Percentiles rank a stretch among this genome's conserved stretches.
These are phyloP conservation scores for Gasterosteus aculeatus DNA, from an alignment of 2,113 vertebrate species.

Conservation along the genomic window DNA sequence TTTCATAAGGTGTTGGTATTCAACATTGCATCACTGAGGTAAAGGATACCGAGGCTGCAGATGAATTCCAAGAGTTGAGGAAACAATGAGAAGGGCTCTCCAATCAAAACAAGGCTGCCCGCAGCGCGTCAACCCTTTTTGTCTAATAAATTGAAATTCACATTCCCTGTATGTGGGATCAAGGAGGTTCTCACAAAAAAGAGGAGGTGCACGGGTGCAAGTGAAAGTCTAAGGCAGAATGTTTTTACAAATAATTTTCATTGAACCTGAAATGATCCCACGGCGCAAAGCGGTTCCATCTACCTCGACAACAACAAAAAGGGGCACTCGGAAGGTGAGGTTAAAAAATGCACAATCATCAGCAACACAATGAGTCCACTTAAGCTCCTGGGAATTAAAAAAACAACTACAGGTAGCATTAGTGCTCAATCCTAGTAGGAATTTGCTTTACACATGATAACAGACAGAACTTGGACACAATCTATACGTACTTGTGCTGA, in stretches of 20 bases:
- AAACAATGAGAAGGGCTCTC: constrained; percentile 41
- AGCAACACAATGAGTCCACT: constrained; percentile 17
- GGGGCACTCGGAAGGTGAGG: not conserved
- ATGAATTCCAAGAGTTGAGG: constrained; percentile 13
- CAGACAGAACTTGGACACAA: constrained; percentile 36
- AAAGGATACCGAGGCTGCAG: constrained; percentile 36
- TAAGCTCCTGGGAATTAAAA: constrained; percentile 20
- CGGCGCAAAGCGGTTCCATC: not conserved
- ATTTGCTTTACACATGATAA: constrained; percentile 44
- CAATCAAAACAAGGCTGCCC: constrained; percentile 41
- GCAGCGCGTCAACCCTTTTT: not conserved
- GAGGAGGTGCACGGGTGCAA: not conserved
- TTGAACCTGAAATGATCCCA: not conserved
- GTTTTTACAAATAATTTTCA: constrained; percentile 3
- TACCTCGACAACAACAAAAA: not conserved
- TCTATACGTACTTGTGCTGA: constrained; percentile 38
- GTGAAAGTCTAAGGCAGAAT: not conserved
- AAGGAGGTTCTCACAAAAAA: constrained; percentile 11
- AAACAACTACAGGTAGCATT: constrained; percentile 20
- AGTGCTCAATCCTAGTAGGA: constrained; percentile 28
- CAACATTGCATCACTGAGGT: constrained; percentile 46
- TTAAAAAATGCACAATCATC: not conserved
- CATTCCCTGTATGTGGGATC: constrained; percentile 29
- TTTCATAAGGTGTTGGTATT: constrained; percentile 57
- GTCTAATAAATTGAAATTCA: constrained; percentile 50